Conservation (phyloP, 2,113 vertebrate species). For the Leucopsar rothschildi region DNA sequence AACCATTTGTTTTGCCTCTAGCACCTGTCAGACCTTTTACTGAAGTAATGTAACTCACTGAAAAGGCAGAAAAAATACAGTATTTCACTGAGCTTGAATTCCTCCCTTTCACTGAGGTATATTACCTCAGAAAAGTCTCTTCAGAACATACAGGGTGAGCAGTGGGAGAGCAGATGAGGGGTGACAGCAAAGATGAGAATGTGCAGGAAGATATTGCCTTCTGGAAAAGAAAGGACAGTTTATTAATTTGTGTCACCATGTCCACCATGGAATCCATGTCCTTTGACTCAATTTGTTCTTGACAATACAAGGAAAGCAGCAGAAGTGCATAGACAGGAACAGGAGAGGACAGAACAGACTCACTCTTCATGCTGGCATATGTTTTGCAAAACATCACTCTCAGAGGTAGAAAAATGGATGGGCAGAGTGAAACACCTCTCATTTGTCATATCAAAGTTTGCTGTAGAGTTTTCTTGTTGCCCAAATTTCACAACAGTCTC, state of each 20-base stretch:
- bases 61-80: not conserved
- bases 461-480: not conserved
- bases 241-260: not conserved
- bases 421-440: not conserved
- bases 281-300: not conserved
- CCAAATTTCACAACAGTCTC: not conserved
- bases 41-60: not conserved
- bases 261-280: not conserved
- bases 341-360: not conserved
- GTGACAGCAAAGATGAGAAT: not conserved
- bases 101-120: not conserved
- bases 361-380: not conserved
- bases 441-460: not conserved
- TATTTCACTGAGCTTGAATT: not conserved
- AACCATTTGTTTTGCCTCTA: not conserved
- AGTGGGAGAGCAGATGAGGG: not conserved
- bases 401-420: not conserved
- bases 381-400: not conserved
- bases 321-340: not conserved
- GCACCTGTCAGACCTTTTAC: not conserved
- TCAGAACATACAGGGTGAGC: not conserved
- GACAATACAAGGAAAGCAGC: not conserved
- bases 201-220: not conserved
- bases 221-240: not conserved
- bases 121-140: not conserved